These are phyloP conservation scores for Torymus texanus DNA, from an alignment of 2,888 invertebrate genomes.

Conservation along the genomic window DNA sequence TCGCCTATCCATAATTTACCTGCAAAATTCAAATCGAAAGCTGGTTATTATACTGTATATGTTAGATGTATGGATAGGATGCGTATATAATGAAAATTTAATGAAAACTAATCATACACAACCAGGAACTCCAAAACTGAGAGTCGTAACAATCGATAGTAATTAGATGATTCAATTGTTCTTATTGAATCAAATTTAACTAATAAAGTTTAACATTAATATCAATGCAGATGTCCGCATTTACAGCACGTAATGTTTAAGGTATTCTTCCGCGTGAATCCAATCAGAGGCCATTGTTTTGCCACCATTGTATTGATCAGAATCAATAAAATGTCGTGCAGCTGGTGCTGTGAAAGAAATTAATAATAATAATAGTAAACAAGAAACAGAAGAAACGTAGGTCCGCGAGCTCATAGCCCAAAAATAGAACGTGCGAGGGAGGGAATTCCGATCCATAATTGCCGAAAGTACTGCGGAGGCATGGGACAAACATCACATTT, in stretches of 20 bases:
- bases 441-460: conserved; percentile 25
- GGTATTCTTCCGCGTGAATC: no score
- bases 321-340: neutral
- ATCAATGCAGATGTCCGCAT: no score
- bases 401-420: neutral
- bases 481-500: conserved; percentile 12
- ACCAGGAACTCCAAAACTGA: no score
- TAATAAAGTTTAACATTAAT: no score
- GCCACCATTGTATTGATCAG: neutral
- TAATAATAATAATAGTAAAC: neutral
- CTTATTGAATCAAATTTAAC: no score
- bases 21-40: conserved; percentile 52
- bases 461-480: neutral
- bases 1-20: conserved; percentile 73
- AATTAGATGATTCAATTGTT: no score
- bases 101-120: no score
- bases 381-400: neutral
- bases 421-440: conserved; percentile 10
- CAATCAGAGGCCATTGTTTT: neutral
- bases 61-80: no score
- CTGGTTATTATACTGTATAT: no score
- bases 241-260: no score
- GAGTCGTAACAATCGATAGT: no score
- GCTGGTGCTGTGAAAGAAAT: neutral
- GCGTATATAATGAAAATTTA: no score